Evolutionary conservation across 2,888 invertebrate species (phyloP).

Genomic region (Ochlodes sylvanus): DNA sequence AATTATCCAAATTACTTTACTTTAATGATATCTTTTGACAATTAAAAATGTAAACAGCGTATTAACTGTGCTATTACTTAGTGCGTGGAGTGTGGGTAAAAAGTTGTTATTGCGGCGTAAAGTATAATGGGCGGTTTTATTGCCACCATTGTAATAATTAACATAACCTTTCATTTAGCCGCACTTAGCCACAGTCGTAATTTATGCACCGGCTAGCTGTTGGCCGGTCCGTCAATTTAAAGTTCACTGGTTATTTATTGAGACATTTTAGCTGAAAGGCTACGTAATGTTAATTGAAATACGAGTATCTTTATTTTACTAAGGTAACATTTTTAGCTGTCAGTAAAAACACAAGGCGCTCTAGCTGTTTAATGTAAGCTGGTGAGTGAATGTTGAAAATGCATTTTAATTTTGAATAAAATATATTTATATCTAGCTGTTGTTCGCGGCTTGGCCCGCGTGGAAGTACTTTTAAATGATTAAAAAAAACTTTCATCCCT

Average conservation of each 20-base stretch:
- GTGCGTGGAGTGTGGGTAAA: constrained; percentile 14
- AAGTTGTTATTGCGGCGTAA: constrained; percentile 12
- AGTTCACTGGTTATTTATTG: constrained; percentile 26
- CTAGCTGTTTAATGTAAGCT: neutral
- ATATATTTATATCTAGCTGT: too few species aligned
- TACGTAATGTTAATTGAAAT: neutral
- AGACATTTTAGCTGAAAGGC: constrained; percentile 16
- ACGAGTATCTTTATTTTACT: neutral
- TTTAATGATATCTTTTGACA: neutral
- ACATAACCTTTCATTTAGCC: constrained; percentile 21
- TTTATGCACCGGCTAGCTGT: constrained; percentile 16
- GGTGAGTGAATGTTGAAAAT: neutral
- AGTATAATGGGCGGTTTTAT: constrained; percentile 20
- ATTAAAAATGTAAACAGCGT: constrained; percentile 17
- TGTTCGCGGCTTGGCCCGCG: too few species aligned
- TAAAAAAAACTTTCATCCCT: too few species aligned
- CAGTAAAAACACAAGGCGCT: neutral
- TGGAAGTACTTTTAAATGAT: too few species aligned
- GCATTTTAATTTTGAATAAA: neutral
- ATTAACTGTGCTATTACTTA: too few species aligned
- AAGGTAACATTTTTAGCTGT: neutral
- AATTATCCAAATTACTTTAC: constrained; percentile 8
- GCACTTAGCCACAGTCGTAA: constrained; percentile 5
- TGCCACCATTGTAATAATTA: constrained; percentile 14
- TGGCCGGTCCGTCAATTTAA: constrained; percentile 22